phyloP scores from a whole-genome alignment of 2,888 invertebrate genomes.

The Drosophila imparisetae region DNA sequence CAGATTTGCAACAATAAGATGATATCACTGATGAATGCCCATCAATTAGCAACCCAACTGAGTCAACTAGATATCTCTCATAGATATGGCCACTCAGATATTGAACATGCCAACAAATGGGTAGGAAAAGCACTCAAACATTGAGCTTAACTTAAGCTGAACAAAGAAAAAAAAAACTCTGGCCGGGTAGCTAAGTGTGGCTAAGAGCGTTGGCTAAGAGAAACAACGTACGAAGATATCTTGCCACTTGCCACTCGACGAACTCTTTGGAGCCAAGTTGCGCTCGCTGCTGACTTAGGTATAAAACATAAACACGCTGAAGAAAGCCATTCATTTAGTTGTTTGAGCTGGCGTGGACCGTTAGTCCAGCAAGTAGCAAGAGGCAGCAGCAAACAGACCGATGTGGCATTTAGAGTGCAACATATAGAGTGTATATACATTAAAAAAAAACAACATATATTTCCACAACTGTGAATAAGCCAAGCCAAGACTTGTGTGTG shows the following conservation, averaged over 20 bases:
- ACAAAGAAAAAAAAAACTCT: not conserved
- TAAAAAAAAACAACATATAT: not conserved
- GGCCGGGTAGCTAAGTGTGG: conserved; percentile 2
- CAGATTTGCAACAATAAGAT: conserved; percentile 1
- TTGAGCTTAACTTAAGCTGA: conserved; percentile 8
- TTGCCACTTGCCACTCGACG: conserved; percentile 48
- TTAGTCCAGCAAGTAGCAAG: conserved; percentile 60
- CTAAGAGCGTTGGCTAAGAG: conserved; percentile 48
- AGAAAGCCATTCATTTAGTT: conserved; percentile 83
- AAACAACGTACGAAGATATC: conserved; percentile 16
- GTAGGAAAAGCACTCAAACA: conserved; percentile 29
- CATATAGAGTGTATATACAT: conserved; percentile 1
- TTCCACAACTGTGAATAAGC: conserved; percentile 1
- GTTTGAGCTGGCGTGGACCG: conserved; percentile 79
- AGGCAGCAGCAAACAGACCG: conserved; percentile 11
- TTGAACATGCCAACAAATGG: conserved; percentile 27
- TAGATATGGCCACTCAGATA: conserved; percentile 16
- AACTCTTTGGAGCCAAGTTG: conserved; percentile 41
- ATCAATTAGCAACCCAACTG: conserved; percentile 10
- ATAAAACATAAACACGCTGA: conserved; percentile 83
- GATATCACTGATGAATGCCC: conserved; percentile 13
- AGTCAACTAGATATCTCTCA: conserved; percentile 15
- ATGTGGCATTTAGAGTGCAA: conserved; percentile 67
- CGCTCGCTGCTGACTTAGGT: conserved; percentile 60
- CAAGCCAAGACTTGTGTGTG: conserved; percentile 14